Percentiles rank a stretch among this genome's conserved stretches.
phyloP scores from a whole-genome alignment of 2,113 vertebrate species.

The Eubucco bourcierii region DNA sequence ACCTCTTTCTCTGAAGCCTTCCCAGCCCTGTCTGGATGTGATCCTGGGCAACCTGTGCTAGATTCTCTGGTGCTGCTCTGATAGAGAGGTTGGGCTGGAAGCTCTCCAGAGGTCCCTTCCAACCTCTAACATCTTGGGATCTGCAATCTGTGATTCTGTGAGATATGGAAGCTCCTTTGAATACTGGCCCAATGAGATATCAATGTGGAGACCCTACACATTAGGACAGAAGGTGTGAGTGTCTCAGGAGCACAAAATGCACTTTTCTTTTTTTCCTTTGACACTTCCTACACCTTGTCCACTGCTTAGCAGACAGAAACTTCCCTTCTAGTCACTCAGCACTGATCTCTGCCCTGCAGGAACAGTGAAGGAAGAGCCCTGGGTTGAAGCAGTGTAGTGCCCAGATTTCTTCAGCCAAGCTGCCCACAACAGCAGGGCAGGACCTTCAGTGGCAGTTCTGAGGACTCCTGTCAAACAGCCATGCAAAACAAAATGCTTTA shows the following conservation, averaged over 20 bases:
- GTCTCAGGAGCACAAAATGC: neutral
- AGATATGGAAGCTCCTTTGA: neutral
- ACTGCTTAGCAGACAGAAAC: neutral
- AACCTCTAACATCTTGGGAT: no score
- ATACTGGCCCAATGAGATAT: neutral
- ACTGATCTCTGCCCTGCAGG: neutral
- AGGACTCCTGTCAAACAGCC: neutral
- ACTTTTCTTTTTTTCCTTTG: neutral
- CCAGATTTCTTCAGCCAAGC: neutral
- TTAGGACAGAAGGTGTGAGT: neutral
- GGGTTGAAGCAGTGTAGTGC: neutral
- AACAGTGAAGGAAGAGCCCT: neutral
- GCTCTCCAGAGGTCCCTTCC: no score
- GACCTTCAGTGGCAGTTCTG: neutral
- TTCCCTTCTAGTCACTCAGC: neutral
- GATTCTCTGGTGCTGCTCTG: no score
- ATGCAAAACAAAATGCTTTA: neutral
- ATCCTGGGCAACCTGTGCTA: no score
- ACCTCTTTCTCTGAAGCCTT: no score
- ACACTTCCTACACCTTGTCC: neutral
- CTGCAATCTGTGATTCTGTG: no score
- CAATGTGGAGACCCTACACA: neutral
- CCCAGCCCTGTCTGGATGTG: no score
- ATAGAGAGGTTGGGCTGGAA: no score
- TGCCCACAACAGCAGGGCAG: neutral